Evolutionary conservation across 1,140 invertebrate genomes (phyloP), one percentile per base, ranked within the genome.

Genomic region (Hylaeus anthracinus): DNA sequence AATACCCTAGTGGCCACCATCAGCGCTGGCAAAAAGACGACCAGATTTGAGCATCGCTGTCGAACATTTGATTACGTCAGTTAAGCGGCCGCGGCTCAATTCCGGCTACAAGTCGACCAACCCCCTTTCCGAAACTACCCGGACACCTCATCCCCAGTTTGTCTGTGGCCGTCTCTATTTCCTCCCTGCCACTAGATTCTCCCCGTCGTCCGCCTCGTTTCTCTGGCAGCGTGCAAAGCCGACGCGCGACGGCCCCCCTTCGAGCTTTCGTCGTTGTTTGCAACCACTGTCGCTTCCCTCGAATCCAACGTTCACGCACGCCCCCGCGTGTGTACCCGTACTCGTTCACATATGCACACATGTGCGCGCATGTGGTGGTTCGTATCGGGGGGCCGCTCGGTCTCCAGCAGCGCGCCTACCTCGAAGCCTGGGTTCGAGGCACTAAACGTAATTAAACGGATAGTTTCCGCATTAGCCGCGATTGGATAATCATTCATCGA

Each of bases 381-480:
- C 66, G 75, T 72, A 70, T 60, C 37, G 45, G 15, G 55, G 6
- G 53, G 5, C 15, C 58, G 26, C 64, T 66, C 80, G 78, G 80
- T 75, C 78, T 88, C 79, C 73, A 64, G 65, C 60, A 55, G 51
- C 81, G 83, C 83, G 82, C 81, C 86, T 84, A 88, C 86, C 86
- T 87, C 83, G 87, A 90, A 84, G 90, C 91, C 82, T 85, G 66
- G 90, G 82, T 90, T 90, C 82, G 85, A 90, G 88, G 86, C 89
- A 90, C 89, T 91, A 91, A 90, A 92, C 91, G 91, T 93, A 93
- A 93, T 93, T 93, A 93, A 92, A 93, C 91, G 92, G 91, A 92
- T 92, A 91, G 90, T 92, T 92, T 92, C 89, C 92, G 92, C 92
- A 92, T 93, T 93, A 92, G 91, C 90, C 91, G 88, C 89, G 92